Evolutionary conservation across 1,140 invertebrate genomes (phyloP).

Genomic region (Gryllus bimaculatus): DNA sequence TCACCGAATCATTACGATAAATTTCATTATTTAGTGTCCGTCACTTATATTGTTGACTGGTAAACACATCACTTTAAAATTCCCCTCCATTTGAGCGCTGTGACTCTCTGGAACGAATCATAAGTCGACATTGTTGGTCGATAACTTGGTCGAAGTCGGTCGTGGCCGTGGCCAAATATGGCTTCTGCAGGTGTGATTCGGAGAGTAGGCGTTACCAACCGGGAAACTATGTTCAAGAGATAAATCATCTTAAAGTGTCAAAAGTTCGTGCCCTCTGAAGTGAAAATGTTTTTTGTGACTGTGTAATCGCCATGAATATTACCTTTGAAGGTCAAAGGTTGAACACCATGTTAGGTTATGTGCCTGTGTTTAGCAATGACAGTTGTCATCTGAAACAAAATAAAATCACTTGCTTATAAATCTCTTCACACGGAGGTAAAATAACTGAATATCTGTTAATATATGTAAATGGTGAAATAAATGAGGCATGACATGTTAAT

Average conservation of each 20-base stretch:
- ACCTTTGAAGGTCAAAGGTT: not conserved
- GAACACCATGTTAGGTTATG: not conserved
- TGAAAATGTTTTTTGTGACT: not conserved
- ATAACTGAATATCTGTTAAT: not conserved
- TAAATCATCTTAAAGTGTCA: not conserved
- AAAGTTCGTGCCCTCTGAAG: not conserved
- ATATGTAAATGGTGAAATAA: not conserved
- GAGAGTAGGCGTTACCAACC: not conserved
- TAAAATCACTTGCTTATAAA: not conserved
- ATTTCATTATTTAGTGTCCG: too few relatives aligned
- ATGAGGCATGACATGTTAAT: too few relatives aligned
- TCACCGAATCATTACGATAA: too few relatives aligned
- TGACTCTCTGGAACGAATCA: not conserved
- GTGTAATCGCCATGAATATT: not conserved
- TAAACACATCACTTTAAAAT: not conserved
- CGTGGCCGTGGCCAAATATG: not conserved
- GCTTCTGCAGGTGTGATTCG: not conserved
- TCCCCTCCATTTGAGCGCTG: not conserved
- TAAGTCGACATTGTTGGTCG: not conserved
- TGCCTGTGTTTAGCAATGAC: not conserved
- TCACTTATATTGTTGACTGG: too few relatives aligned
- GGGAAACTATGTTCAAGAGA: not conserved
- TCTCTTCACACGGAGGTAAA: not conserved
- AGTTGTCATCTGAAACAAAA: conserved; percentile 1
- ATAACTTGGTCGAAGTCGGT: not conserved